A percentile compares a stretch with the other conserved stretches of the same genome.
Conservation (phyloP, 2,797 vertebrate genomes). For the Xerus rutilus region DNA sequence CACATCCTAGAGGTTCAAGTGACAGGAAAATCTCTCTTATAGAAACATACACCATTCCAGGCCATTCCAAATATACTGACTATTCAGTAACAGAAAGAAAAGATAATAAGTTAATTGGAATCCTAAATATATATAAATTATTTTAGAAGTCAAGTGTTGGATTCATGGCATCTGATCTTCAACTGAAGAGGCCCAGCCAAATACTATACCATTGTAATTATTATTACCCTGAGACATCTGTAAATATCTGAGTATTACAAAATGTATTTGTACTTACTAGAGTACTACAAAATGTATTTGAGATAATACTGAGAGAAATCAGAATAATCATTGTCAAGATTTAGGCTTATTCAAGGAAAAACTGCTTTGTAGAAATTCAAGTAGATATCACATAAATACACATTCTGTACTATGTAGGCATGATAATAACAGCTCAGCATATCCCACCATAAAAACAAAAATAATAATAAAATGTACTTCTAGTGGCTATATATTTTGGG, state of each 20-base stretch:
- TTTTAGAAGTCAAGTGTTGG: neutral
- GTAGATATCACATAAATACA: neutral
- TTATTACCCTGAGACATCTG: neutral
- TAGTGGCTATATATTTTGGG: neutral
- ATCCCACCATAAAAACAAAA: neutral
- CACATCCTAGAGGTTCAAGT: conserved; percentile 56
- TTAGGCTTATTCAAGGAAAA: conserved; percentile 36
- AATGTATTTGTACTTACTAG: conserved; percentile 19
- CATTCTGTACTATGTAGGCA: neutral
- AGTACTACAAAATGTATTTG: conserved; percentile 27
- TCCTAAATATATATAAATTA: neutral
- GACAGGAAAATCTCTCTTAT: neutral
- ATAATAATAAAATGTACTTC: neutral
- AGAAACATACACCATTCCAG: neutral
- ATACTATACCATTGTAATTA: neutral
- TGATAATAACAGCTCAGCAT: neutral
- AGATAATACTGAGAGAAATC: conserved; percentile 24
- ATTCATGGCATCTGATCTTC: neutral
- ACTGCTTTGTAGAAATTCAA: neutral
- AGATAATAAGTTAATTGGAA: neutral
- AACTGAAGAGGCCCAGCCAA: neutral
- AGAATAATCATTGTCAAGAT: neutral
- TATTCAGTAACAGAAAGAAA: neutral
- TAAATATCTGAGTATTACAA: neutral
- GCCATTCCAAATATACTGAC: neutral